Percentiles rank a stretch among this genome's conserved stretches.
phyloP scores from a whole-genome alignment of 2,113 vertebrate species.

The Pelusios castaneus region DNA sequence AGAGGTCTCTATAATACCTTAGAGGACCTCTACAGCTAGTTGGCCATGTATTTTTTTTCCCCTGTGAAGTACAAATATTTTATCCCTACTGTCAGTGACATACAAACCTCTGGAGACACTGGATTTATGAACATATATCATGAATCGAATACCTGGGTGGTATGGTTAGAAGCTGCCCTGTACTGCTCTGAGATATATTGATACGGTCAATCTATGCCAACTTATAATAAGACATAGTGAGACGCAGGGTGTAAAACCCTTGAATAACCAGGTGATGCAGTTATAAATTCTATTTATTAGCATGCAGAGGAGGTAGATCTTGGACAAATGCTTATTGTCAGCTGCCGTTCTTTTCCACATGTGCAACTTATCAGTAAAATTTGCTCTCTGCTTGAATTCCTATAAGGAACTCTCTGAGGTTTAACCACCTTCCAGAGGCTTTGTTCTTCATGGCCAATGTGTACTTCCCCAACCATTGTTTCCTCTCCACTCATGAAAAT shows the following conservation, averaged over 20 bases:
- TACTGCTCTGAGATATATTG: accelerated
- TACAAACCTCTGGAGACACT: not conserved
- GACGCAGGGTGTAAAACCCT: not conserved
- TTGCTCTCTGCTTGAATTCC: not conserved
- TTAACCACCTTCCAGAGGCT: slow-evolving; percentile 1
- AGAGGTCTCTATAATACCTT: slow-evolving; percentile 24
- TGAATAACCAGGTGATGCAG: not conserved
- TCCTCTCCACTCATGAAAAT: not conserved
- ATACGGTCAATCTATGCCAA: accelerated
- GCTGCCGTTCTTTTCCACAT: not conserved
- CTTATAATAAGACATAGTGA: accelerated
- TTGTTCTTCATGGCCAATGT: not conserved
- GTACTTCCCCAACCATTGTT: not conserved
- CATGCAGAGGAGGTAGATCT: not conserved
- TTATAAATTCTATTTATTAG: not conserved
- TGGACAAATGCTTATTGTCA: accelerated
- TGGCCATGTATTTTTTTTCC: not conserved
- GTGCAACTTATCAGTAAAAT: not conserved
- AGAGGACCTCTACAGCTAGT: slow-evolving; percentile 21
- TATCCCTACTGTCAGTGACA: not conserved
- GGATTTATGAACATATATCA: not conserved
- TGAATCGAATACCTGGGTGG: not conserved
- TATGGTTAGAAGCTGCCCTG: accelerated
- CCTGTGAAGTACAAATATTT: not conserved
- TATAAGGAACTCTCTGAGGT: not conserved